Evolutionary conservation across 2,797 vertebrate species (phyloP).

Genomic region (Hoplostethus atlanticus): DNA sequence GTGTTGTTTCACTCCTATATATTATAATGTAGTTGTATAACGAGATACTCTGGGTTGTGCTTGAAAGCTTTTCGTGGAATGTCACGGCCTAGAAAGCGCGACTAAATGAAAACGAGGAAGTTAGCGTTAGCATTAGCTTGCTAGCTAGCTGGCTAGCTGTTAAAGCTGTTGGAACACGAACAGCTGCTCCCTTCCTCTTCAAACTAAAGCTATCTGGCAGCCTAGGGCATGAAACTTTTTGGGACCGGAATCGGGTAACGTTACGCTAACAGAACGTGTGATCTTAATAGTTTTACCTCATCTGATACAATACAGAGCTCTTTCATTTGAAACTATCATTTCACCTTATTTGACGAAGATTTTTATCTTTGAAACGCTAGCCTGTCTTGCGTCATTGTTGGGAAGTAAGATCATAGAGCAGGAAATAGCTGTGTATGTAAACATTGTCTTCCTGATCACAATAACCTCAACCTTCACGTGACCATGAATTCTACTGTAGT

Average conservation of each 20-base stretch:
- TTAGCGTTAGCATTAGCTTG: constrained; percentile 72
- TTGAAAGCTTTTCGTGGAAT: neutral
- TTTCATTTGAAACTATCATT: neutral
- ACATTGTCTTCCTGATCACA: constrained; percentile 10
- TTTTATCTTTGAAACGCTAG: constrained; percentile 35
- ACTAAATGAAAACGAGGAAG: constrained; percentile 32
- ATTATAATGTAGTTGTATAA: accelerated
- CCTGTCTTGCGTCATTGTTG: constrained; percentile 62
- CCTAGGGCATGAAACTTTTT: neutral
- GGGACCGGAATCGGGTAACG: too few species aligned
- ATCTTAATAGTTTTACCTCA: accelerated
- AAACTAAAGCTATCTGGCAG: constrained; percentile 45
- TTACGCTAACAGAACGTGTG: too few species aligned
- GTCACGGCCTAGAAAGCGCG: constrained; percentile 39
- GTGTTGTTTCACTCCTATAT: neutral
- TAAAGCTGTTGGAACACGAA: constrained; percentile 34
- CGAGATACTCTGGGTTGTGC: accelerated
- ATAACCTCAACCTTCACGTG: neutral
- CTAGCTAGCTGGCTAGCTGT: constrained; percentile 42
- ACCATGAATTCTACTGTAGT: neutral
- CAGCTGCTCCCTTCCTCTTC: constrained; percentile 31
- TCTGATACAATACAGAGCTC: neutral
- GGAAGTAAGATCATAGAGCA: constrained; percentile 48
- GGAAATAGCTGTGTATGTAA: constrained; percentile 58
- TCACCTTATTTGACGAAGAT: neutral